Conservation (phyloP, 1,140 invertebrate species). For the Apis cerana region DNA sequence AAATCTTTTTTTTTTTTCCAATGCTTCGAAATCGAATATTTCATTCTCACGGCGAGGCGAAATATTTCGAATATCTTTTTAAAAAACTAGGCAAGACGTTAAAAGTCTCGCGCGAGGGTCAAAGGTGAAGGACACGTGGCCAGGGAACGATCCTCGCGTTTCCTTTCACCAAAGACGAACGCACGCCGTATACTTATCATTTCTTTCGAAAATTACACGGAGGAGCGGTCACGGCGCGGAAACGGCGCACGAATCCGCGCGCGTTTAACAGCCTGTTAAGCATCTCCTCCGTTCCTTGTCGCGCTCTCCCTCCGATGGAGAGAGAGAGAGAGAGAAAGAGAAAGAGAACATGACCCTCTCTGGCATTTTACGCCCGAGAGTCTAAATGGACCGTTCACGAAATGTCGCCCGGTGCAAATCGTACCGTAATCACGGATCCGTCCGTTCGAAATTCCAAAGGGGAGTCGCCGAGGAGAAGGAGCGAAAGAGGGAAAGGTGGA, state of each 20-base stretch:
- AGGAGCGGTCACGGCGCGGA: background rate
- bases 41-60: too few relatives aligned
- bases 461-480: background rate
- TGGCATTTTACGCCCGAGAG: background rate
- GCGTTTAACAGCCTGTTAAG: slow-evolving; percentile 44
- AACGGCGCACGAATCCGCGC: background rate
- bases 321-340: background rate
- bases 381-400: slow-evolving; percentile 12
- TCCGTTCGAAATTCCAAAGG: slow-evolving; percentile 43
- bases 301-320: background rate
- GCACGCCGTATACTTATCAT: slow-evolving; percentile 41
- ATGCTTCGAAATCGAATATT: too few relatives aligned
- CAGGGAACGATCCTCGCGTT: slow-evolving; percentile 32
- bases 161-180: slow-evolving; percentile 28
- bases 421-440: slow-evolving; percentile 47
- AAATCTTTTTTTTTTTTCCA: too few relatives aligned
- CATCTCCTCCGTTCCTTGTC: slow-evolving; percentile 10
- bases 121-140: slow-evolving; percentile 57
- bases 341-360: background rate
- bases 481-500: background rate
- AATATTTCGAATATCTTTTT: too few relatives aligned
- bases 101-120: slow-evolving; percentile 49
- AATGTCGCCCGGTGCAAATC: slow-evolving; percentile 51
- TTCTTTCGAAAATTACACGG: slow-evolving; percentile 55
- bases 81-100: slow-evolving; percentile 48